Conservation (phyloP, 2,888 invertebrate species). For the Aplocera efformata region DNA sequence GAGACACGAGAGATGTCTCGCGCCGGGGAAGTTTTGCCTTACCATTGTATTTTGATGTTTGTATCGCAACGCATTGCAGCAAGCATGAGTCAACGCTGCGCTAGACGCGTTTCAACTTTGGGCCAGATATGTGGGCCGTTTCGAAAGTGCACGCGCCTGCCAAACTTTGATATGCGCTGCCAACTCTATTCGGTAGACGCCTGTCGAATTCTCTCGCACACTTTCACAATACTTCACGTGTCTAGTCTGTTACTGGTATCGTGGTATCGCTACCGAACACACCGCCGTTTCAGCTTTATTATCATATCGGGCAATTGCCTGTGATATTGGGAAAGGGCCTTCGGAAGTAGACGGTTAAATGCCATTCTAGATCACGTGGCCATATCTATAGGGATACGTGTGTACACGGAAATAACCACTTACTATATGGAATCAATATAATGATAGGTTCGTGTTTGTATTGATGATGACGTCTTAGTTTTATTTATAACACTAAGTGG, state of each 20-base stretch:
- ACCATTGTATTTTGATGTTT: slow-evolving; percentile 12
- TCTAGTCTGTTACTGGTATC: slow-evolving; percentile 24
- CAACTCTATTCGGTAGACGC: slow-evolving; percentile 46
- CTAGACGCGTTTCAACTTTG: slow-evolving; percentile 44
- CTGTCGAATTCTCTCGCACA: slow-evolving; percentile 33
- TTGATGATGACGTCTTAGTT: no score
- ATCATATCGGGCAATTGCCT: slow-evolving; percentile 17
- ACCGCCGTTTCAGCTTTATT: slow-evolving; percentile 18
- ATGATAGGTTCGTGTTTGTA: no score
- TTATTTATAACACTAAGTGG: no score
- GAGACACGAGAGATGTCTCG: no score
- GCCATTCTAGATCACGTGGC: no score
- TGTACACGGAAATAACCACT: no score
- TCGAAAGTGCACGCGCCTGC: slow-evolving; percentile 52
- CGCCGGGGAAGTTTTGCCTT: no score
- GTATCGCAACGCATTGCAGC: slow-evolving; percentile 26
- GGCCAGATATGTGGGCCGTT: slow-evolving; percentile 33
- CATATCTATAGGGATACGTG: no score
- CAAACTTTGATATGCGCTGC: slow-evolving; percentile 61
- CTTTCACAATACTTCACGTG: slow-evolving; percentile 46
- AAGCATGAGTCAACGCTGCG: slow-evolving; percentile 42
- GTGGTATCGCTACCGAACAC: slow-evolving; percentile 7
- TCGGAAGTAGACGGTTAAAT: no score
- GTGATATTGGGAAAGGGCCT: slow-evolving; percentile 16
- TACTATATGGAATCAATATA: no score